Evolutionary conservation across 2,113 vertebrate genomes (phyloP), one percentile per base, ranked within the genome.

Genomic region (Vidua chalybeata): DNA sequence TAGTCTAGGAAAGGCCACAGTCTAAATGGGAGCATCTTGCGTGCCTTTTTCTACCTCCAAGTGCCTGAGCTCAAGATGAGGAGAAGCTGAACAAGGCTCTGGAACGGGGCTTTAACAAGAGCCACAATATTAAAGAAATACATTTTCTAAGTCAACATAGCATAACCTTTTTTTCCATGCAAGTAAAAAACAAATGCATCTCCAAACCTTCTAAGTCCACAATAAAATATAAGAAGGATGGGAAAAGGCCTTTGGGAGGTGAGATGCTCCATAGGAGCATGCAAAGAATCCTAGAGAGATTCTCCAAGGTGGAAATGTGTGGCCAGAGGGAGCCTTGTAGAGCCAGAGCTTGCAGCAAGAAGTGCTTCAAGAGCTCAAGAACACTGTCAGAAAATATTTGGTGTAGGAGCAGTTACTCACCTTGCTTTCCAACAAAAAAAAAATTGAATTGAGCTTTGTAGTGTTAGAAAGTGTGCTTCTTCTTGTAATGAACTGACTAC

Each of bases 101-200:
- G 23, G n/a, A 86, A 43, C 1, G 2, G 13, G 15, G 7, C 4
- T 88, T 81, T 54, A 67, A 23, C 9, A 58, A 28, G 9, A 33
- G 4, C 7, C 6, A 37, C 5, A 33, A 13, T 11, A n/a, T 17
- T 4, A 4, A 69, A 43, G 59, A 58, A 6, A 21, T 3, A 1
- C 3, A 6, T 56, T 90, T 88, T 8, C 3, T 33, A 63, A 33
- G 10, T 81, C 10, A 37, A 20, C 2, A 4, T 3, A 28, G 2
- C 3, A 17, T 5, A 49, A 41, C 2, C 2, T 3, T 39, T 56
- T n/a, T 54, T 68, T 39, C 11, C 3, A 1, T 21, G 15, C 5
- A 49, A 79, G 2, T 26, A 33, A 66, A 75, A 49, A 45, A 7
- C 7, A 43, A 75, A 27, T 11, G 1, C 18, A 31, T 56, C 6